Evolutionary conservation across 2,113 vertebrate species (phyloP).

Genomic region (Pterocles gutturalis): DNA sequence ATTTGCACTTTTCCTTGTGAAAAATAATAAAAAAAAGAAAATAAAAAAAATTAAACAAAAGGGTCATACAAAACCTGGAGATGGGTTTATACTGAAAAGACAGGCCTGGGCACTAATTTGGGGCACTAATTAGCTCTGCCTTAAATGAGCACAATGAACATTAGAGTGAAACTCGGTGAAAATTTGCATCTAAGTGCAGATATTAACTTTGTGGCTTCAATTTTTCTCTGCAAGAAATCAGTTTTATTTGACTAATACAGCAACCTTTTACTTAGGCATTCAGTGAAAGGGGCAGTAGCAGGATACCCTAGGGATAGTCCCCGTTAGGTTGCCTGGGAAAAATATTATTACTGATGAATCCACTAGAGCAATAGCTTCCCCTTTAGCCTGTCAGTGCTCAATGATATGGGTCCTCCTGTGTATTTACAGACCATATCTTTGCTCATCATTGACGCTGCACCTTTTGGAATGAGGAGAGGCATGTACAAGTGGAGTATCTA

Average conservation of each 20-base stretch:
- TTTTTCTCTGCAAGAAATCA: not conserved
- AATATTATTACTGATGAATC: not conserved
- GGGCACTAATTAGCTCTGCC: not conserved
- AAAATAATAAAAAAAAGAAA: not conserved
- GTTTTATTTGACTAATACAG: not conserved
- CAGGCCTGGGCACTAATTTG: not conserved
- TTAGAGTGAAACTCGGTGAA: not conserved
- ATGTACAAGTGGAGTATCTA: not conserved
- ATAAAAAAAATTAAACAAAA: not conserved
- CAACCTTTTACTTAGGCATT: not conserved
- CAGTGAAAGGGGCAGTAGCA: not conserved
- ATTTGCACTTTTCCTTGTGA: accelerated
- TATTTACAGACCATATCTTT: not conserved
- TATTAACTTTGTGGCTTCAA: not conserved
- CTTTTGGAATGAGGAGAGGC: not conserved
- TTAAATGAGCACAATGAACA: not conserved
- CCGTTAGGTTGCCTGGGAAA: not conserved
- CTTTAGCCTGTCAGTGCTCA: not conserved
- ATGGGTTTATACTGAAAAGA: not conserved
- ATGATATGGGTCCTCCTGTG: not conserved
- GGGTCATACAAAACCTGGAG: not conserved
- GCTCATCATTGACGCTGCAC: not conserved
- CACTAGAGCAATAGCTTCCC: not conserved
- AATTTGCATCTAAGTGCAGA: not conserved
- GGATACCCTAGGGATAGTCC: not conserved